phyloP scores from a whole-genome alignment of 2,113 vertebrate species.

The Benitochromis conjunctus region DNA sequence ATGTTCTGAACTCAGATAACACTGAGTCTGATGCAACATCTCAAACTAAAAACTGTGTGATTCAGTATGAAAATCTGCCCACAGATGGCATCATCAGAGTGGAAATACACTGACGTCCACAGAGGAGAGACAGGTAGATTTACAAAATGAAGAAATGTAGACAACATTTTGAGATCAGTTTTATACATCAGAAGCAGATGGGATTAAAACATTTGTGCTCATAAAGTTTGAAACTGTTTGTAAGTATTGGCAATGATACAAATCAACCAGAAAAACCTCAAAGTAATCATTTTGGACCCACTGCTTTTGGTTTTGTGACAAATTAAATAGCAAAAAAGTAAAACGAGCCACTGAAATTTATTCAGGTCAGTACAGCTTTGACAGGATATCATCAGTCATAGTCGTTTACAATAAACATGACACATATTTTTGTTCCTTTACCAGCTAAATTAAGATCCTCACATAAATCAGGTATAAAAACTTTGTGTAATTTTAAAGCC shows the following conservation, averaged over 20 bases:
- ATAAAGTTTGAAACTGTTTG: background rate
- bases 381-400: rapidly evolving
- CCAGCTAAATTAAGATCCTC: background rate
- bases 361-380: background rate
- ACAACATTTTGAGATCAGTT: background rate
- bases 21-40: background rate
- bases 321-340: background rate
- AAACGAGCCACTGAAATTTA: background rate
- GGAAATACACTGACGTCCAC: background rate
- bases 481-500: background rate
- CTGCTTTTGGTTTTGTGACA: background rate
- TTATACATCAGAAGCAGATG: background rate
- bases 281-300: background rate
- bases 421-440: background rate
- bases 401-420: background rate
- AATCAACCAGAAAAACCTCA: background rate
- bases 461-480: background rate
- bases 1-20: background rate
- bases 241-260: background rate
- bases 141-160: background rate
- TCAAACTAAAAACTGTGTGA: background rate
- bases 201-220: background rate
- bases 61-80: background rate
- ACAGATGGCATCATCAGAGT: background rate
- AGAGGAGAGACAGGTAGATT: background rate